phyloP scores from a whole-genome alignment of 2,797 vertebrate genomes.

The Sebastes taczanowskii region DNA sequence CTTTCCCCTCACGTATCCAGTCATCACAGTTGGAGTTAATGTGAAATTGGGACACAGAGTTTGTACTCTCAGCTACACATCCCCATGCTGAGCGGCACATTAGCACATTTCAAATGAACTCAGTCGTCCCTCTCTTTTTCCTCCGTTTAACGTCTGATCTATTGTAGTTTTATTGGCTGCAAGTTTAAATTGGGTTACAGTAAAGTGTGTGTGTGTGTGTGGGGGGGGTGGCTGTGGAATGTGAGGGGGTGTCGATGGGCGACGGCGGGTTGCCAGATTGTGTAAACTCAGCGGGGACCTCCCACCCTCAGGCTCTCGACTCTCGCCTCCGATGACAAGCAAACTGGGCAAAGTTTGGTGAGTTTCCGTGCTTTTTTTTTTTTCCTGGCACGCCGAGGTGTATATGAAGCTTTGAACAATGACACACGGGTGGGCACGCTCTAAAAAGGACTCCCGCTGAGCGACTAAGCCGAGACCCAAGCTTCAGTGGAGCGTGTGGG shows the following conservation, averaged over 20 bases:
- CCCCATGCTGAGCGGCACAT: conserved; percentile 27
- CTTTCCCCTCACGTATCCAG: background rate
- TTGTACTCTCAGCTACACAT: conserved; percentile 19
- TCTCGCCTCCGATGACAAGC: conserved; percentile 70
- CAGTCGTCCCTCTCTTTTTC: background rate
- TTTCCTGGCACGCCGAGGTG: conserved; percentile 53
- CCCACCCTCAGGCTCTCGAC: conserved; percentile 77
- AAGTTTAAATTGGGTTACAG: conserved; percentile 49
- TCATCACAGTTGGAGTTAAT: background rate
- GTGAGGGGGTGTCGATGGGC: conserved; percentile 48
- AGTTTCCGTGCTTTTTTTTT: conserved; percentile 59
- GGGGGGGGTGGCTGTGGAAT: conserved; percentile 16
- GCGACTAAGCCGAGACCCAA: conserved; percentile 70
- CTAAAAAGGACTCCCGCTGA: conserved; percentile 67
- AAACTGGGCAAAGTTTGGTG: conserved; percentile 66
- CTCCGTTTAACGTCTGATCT: conserved; percentile 34
- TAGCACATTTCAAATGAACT: conserved; percentile 22
- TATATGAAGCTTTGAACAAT: conserved; percentile 77
- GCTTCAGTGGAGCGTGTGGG: conserved; percentile 69
- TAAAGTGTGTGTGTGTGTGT: background rate
- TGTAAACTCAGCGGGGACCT: conserved; percentile 80
- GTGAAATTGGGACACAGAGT: conserved; percentile 16
- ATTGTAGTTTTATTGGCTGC: conserved; percentile 47
- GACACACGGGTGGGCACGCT: conserved; percentile 75
- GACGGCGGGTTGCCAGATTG: conserved; percentile 69